A percentile compares a stretch with the other conserved stretches of the same genome.
Evolutionary conservation across 2,888 invertebrate genomes (phyloP).

Genomic region (Baccha elongata): DNA sequence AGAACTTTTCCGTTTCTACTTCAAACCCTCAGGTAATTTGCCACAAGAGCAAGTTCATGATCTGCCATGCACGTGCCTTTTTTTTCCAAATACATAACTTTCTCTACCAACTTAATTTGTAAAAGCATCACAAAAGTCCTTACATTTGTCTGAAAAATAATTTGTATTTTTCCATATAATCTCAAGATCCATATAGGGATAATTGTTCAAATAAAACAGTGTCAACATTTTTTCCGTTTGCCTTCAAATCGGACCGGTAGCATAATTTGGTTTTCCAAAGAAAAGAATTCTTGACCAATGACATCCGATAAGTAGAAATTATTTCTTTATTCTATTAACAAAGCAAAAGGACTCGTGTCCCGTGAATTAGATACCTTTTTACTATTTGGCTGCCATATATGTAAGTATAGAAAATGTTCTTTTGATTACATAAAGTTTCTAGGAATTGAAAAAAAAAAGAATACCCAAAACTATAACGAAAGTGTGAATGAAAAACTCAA

Average conservation of each 20-base stretch:
- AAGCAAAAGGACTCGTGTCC: slow-evolving; percentile 55
- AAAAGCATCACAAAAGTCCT: too few species aligned
- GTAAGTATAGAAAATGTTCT: not conserved
- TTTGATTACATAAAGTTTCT: slow-evolving; percentile 37
- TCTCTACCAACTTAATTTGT: too few species aligned
- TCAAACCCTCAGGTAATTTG: too few species aligned
- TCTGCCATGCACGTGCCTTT: too few species aligned
- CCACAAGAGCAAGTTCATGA: too few species aligned
- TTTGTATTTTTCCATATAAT: too few species aligned
- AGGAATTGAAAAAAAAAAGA: slow-evolving; percentile 12
- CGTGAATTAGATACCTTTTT: slow-evolving; percentile 11
- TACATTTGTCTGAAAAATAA: too few species aligned
- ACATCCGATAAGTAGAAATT: not conserved
- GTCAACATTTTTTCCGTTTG: slow-evolving; percentile 26
- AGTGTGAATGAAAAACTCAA: slow-evolving; percentile 61
- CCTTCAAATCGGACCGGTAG: slow-evolving; percentile 60
- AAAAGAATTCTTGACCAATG: slow-evolving; percentile 23
- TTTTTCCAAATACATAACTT: too few species aligned
- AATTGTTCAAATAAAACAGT: slow-evolving; percentile 7
- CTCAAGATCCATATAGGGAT: too few species aligned
- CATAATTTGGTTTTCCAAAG: slow-evolving; percentile 54
- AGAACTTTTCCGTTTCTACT: too few species aligned
- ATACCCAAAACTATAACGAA: slow-evolving; percentile 15
- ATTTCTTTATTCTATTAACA: slow-evolving; percentile 36
- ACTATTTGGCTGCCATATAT: slow-evolving; percentile 4